Base-by-base conservation (phyloP, 2,797 vertebrate genomes). In the Myripristis jacobus region DNA sequence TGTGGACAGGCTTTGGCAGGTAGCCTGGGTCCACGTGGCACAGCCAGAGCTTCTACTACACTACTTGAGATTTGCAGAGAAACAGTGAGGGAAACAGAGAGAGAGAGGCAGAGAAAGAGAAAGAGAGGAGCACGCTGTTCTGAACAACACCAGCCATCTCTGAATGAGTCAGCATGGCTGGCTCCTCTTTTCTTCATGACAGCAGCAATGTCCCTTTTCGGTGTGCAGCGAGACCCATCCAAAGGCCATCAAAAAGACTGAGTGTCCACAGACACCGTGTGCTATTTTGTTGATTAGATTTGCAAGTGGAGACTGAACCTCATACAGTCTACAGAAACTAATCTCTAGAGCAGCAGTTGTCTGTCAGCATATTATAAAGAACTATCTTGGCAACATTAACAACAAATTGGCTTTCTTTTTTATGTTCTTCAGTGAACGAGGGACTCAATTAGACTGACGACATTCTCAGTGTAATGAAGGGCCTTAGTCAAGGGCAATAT, bases 1-100 rank as follows among this genome's bases (percentile, higher is more conserved):
- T 89, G 87, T 77, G 83, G 89, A 93, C 79, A 83, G 84, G 81
- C 79, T 79, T 91, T 94, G 93, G 93, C 91, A 82, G 79, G 79
- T 81, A 80, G 92, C 90, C 93, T 83, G 74, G 58, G 75, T 94
- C 91, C 91, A 94, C 93, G 94, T 94, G 93, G 94, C 93, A 94
- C 80, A 86, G 80, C 80, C 71, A 73, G 71, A 85, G 65, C 81
- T 79, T 61, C 66, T 86, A 82, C 83, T 81, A 82, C 48, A 43
- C 16, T 46, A 66, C 77, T 87, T 80, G 50, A 78, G 53, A 88
- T 80, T 66, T 55, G 16, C 66, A 70, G 65, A 71, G 56, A 82
- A 63, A 57, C 44, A 58, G 36, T 1, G 66, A 55, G 66, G 13
- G 50, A 44, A 9, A 54, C 18, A 60, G 63, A 72, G 54, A 27